Conservation (phyloP, 1,140 invertebrate genomes). For the Brachionus koreanus region DNA sequence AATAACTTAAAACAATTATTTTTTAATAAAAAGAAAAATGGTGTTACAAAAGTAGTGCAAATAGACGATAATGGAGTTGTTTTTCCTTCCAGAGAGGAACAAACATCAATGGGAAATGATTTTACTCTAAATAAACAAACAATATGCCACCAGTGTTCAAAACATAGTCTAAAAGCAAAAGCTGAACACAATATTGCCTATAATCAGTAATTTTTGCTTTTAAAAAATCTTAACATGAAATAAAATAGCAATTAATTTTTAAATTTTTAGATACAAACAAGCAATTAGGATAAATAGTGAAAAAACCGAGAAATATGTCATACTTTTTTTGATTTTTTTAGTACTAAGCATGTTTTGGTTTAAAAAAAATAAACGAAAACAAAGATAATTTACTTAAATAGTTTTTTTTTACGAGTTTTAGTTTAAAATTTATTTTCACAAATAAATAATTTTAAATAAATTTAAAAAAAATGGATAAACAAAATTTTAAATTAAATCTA, state of each 20-base stretch:
- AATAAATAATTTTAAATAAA: neutral
- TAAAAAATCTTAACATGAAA: neutral
- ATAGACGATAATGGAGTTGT: neutral
- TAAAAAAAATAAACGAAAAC: neutral
- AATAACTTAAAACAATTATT: too few relatives aligned
- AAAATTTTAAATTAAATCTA: neutral
- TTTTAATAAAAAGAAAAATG: neutral
- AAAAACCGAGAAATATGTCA: neutral
- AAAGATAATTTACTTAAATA: neutral
- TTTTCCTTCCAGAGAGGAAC: neutral
- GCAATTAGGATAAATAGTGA: neutral
- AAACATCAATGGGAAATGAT: neutral
- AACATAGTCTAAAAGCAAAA: neutral
- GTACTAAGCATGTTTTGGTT: constrained; percentile 30
- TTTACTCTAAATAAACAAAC: neutral
- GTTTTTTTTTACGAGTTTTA: neutral
- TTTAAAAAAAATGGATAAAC: too few relatives aligned
- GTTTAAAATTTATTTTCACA: neutral
- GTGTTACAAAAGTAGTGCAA: neutral
- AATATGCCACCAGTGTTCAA: neutral
- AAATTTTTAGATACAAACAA: neutral
- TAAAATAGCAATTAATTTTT: neutral
- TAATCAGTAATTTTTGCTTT: neutral
- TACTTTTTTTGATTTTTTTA: constrained; percentile 19
- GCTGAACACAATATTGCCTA: neutral